Evolutionary conservation across 2,797 vertebrate species (phyloP).

Genomic region (Phalanger gymnotis): DNA sequence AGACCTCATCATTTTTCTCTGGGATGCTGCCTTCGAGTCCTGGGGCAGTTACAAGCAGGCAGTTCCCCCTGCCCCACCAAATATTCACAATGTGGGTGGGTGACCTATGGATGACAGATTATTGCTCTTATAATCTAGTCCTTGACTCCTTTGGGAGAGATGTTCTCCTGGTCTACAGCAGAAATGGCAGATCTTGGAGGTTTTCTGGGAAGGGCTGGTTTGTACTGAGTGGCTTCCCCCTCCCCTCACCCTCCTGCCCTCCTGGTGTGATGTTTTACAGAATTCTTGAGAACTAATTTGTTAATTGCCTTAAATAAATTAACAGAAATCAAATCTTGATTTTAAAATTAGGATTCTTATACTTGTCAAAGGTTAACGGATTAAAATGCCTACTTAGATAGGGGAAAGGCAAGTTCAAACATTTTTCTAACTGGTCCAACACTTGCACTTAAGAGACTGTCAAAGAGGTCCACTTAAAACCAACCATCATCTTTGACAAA

Average conservation of each 20-base stretch:
- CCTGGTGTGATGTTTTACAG: constrained; percentile 78
- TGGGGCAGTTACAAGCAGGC: background rate
- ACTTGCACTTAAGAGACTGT: background rate
- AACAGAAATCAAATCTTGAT: constrained; percentile 76
- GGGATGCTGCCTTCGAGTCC: background rate
- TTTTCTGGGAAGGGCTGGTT: constrained; percentile 5
- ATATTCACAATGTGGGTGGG: background rate
- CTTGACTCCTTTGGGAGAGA: constrained; percentile 52
- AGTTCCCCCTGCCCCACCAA: background rate
- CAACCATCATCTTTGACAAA: background rate
- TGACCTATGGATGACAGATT: background rate
- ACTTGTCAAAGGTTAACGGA: background rate
- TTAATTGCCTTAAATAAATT: constrained; percentile 86
- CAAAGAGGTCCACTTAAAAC: background rate
- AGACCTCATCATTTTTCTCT: constrained; percentile 37
- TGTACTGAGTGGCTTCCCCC: background rate
- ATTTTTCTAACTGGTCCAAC: background rate
- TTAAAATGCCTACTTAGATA: background rate
- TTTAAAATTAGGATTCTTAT: constrained; percentile 7
- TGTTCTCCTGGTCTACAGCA: background rate
- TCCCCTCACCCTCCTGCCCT: constrained; percentile 63
- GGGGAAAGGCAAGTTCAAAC: background rate
- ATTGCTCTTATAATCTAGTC: constrained; percentile 46
- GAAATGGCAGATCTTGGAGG: background rate
- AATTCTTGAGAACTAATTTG: constrained; percentile 77